Evolutionary conservation across 2,888 invertebrate species (phyloP), one percentile per base, ranked within the genome.

Genomic region (Pseudeuparius sepicola): DNA sequence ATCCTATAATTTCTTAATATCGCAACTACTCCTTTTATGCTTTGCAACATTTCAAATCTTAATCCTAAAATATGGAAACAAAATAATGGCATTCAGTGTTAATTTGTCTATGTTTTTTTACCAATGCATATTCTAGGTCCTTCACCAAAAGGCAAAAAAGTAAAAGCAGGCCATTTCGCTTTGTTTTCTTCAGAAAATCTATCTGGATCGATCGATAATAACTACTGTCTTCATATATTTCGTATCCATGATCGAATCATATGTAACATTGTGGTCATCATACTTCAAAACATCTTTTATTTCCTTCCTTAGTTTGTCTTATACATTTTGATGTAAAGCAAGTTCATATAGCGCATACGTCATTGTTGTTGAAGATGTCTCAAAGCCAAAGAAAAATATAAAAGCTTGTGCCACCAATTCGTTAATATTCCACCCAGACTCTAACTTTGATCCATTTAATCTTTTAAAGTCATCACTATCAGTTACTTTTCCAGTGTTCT

Each of bases 221-320:
- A 24, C n/a, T 4, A 24, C 25, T 24, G 10, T 4, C 5, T 24
- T 12, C 12, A 24, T 11, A 24, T 24, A 24, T 24, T 4, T 4
- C 25, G 12, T 24, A 11, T 24, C n/a, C 10, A 11, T 4, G 5
- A 24, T 11, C 5, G 25, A 10, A 10, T 24, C 25, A 10, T 12
- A 24, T 9, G 25, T 24, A 6, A 24, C 5, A 4, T 24, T 4
- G 25, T 24, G 5, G 5, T 24, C 25, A 9, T 24, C 5, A 5
- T 24, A 11, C 5, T 5, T 4, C 12, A 24, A 24, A 5, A 24
- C n/a, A 11, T 24, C 25, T 6, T 24, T 24, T 24, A 24, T 24
- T 12, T 24, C 25, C 5, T 24, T 24, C 12, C 25, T 24, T 5
- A 24, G 5, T 24, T 24, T 24, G 5, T 24, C 25, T 9, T 24